These are phyloP conservation scores for Neogobius melanostomus DNA, from an alignment of 2,113 vertebrate genomes.

Conservation along the genomic window DNA sequence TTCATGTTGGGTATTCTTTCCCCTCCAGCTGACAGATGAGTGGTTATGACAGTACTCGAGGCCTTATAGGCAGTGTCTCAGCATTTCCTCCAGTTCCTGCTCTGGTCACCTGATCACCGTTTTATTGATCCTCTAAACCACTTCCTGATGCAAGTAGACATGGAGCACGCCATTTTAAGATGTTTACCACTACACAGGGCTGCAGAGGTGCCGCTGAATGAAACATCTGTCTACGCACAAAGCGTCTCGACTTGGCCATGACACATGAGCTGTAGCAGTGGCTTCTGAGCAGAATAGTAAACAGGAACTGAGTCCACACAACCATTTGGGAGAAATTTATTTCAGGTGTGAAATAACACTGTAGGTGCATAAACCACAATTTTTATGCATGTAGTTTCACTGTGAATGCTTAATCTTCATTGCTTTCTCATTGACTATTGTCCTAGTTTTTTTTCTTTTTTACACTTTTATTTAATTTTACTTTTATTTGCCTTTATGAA, in stretches of 20 bases:
- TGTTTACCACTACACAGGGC: conserved; percentile 77
- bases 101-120: conserved; percentile 79
- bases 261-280: conserved; percentile 50
- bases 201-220: conserved; percentile 64
- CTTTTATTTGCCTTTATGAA: too few relatives aligned
- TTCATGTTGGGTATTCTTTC: conserved; percentile 82
- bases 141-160: conserved; percentile 79
- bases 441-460: too few relatives aligned
- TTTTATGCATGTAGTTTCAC: background rate
- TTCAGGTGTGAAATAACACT: conserved; percentile 32
- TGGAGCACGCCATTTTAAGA: conserved; percentile 72
- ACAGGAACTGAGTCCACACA: conserved; percentile 54
- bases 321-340: conserved; percentile 59
- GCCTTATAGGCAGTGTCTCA: conserved; percentile 49
- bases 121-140: conserved; percentile 83
- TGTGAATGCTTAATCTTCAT: background rate
- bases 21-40: conserved; percentile 78
- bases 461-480: too few relatives aligned
- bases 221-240: conserved; percentile 62
- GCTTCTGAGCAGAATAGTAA: conserved; percentile 59
- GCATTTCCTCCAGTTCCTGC: conserved; percentile 59
- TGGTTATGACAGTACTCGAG: conserved; percentile 79
- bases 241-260: conserved; percentile 55
- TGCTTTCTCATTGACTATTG: too few relatives aligned
- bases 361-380: background rate